Evolutionary conservation across 2,888 invertebrate species (phyloP).

Genomic region (Sinotaia quadrata): DNA sequence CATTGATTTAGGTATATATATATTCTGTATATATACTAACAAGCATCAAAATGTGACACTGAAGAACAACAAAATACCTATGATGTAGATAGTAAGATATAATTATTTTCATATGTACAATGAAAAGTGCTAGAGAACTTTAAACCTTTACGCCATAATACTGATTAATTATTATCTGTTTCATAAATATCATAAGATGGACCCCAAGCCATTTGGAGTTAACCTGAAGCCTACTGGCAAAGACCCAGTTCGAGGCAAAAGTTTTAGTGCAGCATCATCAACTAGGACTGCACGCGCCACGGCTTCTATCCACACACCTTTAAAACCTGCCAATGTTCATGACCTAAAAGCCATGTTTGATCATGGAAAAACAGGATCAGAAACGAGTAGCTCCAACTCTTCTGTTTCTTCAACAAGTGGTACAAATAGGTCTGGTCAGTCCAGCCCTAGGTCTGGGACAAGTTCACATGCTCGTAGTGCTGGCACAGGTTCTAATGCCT

Average conservation of each 20-base stretch:
- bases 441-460: constrained; percentile 11
- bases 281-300: constrained; percentile 22
- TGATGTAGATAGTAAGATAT: too few species aligned
- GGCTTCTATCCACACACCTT: constrained; percentile 39
- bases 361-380: constrained; percentile 25
- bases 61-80: too few species aligned
- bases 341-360: constrained; percentile 52
- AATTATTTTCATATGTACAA: too few species aligned
- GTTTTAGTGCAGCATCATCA: constrained; percentile 1
- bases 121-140: too few species aligned
- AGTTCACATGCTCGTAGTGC: constrained; percentile 20
- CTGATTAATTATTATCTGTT: too few species aligned
- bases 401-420: too few species aligned
- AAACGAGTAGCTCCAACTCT: background rate
- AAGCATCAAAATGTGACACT: too few species aligned
- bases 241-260: constrained; percentile 15
- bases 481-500: constrained; percentile 10
- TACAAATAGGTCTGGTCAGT: constrained; percentile 24
- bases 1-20: too few species aligned
- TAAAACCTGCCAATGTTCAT: constrained; percentile 48
- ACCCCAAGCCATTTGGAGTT: constrained; percentile 32
- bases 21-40: too few species aligned
- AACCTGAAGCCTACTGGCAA: constrained; percentile 32
- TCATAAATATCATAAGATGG: too few species aligned
- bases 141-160: too few species aligned